phyloP scores from a whole-genome alignment of 2,888 invertebrate genomes.

The Ptychoptera contaminata region DNA sequence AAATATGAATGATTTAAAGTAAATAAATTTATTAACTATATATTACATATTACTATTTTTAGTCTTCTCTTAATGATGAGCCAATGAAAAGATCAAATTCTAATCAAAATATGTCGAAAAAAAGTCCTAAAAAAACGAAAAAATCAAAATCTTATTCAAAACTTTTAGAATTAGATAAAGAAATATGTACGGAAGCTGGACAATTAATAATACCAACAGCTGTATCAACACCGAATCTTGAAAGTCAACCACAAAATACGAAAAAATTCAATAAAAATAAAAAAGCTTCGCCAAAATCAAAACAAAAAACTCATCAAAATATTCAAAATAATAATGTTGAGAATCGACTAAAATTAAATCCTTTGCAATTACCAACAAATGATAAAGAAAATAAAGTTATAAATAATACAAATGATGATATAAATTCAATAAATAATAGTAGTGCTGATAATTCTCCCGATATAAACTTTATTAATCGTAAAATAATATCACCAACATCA shows the following conservation, averaged over 20 bases:
- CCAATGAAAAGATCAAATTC: conserved; percentile 36
- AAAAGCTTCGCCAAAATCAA: conserved; percentile 23
- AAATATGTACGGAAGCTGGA: conserved; percentile 29
- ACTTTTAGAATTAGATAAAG: conserved; percentile 36
- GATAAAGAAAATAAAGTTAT: conserved; percentile 5
- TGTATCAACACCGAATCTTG: conserved; percentile 10
- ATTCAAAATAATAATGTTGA: conserved; percentile 11
- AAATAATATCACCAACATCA: neutral
- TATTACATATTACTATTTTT: neutral
- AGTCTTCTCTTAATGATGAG: conserved; percentile 20
- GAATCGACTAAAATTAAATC: neutral
- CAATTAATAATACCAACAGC: conserved; percentile 22
- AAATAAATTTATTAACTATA: neutral
- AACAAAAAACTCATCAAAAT: conserved; percentile 21
- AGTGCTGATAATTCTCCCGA: too few species aligned
- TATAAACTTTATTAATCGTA: too few species aligned
- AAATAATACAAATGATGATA: neutral
- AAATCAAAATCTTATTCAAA: conserved; percentile 41
- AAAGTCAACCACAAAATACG: neutral
- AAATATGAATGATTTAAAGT: conserved; percentile 14
- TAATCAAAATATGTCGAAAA: conserved; percentile 34
- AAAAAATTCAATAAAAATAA: conserved; percentile 29
- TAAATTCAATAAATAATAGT: too few species aligned
- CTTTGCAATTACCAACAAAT: neutral
- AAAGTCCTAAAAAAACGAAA: conserved; percentile 32